These are phyloP conservation scores for Siderastrea siderea DNA, from an alignment of 92 coral and sea anemone genomes.

Conservation along the genomic window DNA sequence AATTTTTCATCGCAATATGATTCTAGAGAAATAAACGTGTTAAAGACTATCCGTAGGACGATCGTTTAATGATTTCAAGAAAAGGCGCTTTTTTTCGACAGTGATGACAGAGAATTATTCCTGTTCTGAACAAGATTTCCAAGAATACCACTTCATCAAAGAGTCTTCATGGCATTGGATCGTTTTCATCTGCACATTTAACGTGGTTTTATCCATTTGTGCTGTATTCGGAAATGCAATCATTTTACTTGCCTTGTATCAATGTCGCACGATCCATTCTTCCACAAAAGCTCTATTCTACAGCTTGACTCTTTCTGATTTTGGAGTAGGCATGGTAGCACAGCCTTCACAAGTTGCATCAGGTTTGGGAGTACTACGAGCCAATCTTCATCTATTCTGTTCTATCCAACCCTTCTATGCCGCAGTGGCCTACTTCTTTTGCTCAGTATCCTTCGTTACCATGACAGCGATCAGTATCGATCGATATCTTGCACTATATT, in stretches of 20 bases:
- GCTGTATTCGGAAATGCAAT: slow-evolving; percentile 44
- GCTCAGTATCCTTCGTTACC: slow-evolving; percentile 53
- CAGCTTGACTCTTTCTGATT: slow-evolving; percentile 62
- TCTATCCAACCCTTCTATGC: slow-evolving; percentile 56
- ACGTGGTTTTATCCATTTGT: slow-evolving; percentile 4
- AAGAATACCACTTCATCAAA: slow-evolving; percentile 39
- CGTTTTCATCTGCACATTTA: slow-evolving; percentile 36
- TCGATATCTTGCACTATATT: slow-evolving; percentile 63
- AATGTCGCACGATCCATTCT: slow-evolving; percentile 42
- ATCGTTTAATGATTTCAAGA: not conserved
- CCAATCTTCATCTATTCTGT: slow-evolving; percentile 47
- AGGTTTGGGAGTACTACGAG: slow-evolving; percentile 35
- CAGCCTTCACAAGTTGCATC: slow-evolving; percentile 65
- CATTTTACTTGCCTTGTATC: slow-evolving; percentile 33
- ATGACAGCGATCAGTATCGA: slow-evolving; percentile 67
- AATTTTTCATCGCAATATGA: not conserved
- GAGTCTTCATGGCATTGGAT: not conserved
- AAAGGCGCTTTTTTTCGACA: not conserved
- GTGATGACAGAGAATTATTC: not conserved
- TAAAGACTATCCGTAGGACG: not conserved
- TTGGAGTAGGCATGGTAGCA: slow-evolving; percentile 66
- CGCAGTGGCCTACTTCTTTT: slow-evolving; percentile 58
- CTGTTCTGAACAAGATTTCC: slow-evolving; percentile 42
- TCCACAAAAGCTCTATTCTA: slow-evolving; percentile 56
- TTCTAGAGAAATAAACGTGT: not conserved